Percentiles rank a stretch among this genome's conserved stretches.
Evolutionary conservation across 2,113 vertebrate genomes (phyloP).

Genomic region (Melanotaenia duboulayi): DNA sequence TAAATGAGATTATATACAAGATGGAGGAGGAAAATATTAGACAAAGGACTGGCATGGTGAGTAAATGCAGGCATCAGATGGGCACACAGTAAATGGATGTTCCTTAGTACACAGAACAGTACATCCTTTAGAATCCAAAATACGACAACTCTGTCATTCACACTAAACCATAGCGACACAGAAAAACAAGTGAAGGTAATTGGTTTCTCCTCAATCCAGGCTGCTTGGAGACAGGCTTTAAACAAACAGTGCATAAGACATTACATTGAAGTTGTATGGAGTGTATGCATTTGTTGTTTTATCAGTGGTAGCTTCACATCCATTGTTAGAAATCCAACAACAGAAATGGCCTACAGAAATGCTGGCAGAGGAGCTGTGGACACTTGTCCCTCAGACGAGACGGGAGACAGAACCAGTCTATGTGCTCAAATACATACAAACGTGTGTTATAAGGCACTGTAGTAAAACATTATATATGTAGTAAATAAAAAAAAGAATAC

Average conservation of each 20-base stretch:
- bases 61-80: conserved; percentile 68
- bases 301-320: conserved; percentile 66
- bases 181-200: conserved; percentile 39
- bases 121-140: conserved; percentile 61
- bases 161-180: conserved; percentile 67
- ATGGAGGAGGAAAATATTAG: conserved; percentile 76
- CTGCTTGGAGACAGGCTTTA: conserved; percentile 35
- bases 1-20: conserved; percentile 79
- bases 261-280: conserved; percentile 22
- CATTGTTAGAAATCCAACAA: conserved; percentile 59
- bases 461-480: conserved; percentile 76
- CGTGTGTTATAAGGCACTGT: conserved; percentile 73
- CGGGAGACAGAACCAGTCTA: conserved; percentile 32
- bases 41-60: conserved; percentile 68
- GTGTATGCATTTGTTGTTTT: conserved; percentile 46
- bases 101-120: conserved; percentile 73
- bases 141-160: conserved; percentile 57
- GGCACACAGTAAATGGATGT: conserved; percentile 54
- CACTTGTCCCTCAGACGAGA: conserved; percentile 33
- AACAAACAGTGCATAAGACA: conserved; percentile 53
- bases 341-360: conserved; percentile 40
- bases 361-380: conserved; percentile 46
- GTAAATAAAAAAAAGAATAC: conserved; percentile 52
- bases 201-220: conserved; percentile 66
- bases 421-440: conserved; percentile 60